Evolutionary conservation across 2,888 invertebrate species (phyloP), one percentile per base, ranked within the genome.

Genomic region (Megastigmus dorsalis): DNA sequence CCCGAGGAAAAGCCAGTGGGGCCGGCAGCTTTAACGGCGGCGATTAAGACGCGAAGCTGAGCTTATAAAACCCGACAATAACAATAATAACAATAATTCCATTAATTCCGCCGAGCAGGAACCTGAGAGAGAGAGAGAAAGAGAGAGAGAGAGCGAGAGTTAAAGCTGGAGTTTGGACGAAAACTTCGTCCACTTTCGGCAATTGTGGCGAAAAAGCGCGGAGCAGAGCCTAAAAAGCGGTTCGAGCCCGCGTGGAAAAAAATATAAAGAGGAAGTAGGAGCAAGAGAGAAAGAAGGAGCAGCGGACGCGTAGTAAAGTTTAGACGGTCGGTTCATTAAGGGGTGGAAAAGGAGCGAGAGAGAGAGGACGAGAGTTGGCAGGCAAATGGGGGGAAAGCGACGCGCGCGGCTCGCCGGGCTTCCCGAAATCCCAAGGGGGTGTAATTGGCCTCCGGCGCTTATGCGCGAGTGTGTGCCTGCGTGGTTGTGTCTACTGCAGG

Each of bases 311-410:
- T 72, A 77, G 76, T 77, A 79, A 83, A 84, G 82, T 84, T 84
- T 82, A 79, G 82, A 78, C 78, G 80, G 80, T 71, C 77, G 82
- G 82, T 84, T 84, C 82, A 84, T 84, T 84, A 83, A 81, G 78
- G 80, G 80, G 76, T 70, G 79, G 79, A 80, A 77, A 75, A 72
- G 79, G 79, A 80, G 79, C 74, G 75, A 78, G 77, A 63, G 77
- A 73, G 78, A 62, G 71, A n/a, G n/a, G n/a, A n/a, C 15, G 38
- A 30, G 28, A 36, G 50, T 18, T 15, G 33, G 54, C 23, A 9
- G 57, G 54, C 54, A 13, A n/a, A 57, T 3, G 18, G 41, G 45
- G 50, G 23, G n/a, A n/a, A 60, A 67, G 36, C 45, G 36, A 45
- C 67, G 38, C 36, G 38, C 36, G 33, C 33, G 54, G 15, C 28